phyloP scores from a whole-genome alignment of 2,113 vertebrate genomes.

The Ranitomeya imitator region DNA sequence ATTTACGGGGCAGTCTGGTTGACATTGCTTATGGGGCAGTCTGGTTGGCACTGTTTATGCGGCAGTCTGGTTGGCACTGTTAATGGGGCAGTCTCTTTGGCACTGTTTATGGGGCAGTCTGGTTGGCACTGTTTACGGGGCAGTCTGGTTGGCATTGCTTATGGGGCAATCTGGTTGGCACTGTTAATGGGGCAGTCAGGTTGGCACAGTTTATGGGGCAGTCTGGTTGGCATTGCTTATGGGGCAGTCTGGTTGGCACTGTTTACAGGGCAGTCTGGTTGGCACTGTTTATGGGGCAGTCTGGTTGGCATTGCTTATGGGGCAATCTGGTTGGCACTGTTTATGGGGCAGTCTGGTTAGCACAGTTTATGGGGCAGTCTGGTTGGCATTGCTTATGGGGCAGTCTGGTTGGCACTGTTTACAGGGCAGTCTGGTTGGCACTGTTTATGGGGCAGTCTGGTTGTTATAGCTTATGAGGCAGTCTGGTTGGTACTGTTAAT shows the following conservation, averaged over 20 bases:
- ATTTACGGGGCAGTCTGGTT: too few relatives aligned
- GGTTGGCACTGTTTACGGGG: not conserved
- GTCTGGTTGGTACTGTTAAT: too few relatives aligned
- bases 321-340: not conserved
- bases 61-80: not conserved
- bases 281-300: not conserved
- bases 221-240: not conserved
- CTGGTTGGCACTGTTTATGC: not conserved
- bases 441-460: not conserved
- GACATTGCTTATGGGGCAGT: too few relatives aligned
- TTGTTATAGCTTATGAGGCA: too few relatives aligned
- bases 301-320: not conserved
- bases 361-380: not conserved
- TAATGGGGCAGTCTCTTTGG: too few relatives aligned
- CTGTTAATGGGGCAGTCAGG: not conserved
- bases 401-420: too few relatives aligned
- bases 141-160: not conserved
- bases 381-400: not conserved
- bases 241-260: not conserved
- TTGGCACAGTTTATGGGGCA: too few relatives aligned
- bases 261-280: too few relatives aligned
- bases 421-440: too few relatives aligned
- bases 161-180: not conserved
- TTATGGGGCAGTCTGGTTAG: not conserved
- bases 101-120: not conserved